A percentile compares a stretch with the other conserved stretches of the same genome.
Evolutionary conservation across 2,797 vertebrate genomes (phyloP).

Genomic region (Channallabes apus): DNA sequence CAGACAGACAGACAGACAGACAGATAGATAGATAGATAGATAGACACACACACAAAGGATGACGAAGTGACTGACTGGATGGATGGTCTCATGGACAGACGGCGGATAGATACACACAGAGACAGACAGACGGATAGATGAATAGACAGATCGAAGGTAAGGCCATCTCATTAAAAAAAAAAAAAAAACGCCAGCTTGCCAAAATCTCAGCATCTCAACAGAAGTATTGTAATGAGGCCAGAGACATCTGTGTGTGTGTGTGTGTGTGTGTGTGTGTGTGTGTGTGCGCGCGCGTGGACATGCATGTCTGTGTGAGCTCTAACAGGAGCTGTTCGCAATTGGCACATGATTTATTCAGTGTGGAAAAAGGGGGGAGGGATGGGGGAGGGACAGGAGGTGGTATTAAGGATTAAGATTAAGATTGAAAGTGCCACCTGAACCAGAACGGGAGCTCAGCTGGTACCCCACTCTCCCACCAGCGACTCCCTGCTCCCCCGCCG

Average conservation of each 20-base stretch:
- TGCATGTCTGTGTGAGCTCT: slow-evolving; percentile 26
- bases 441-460: slow-evolving; percentile 67
- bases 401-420: slow-evolving; percentile 72
- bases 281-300: slow-evolving; percentile 9
- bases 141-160: slow-evolving; percentile 65
- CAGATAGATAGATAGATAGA: neutral
- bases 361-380: slow-evolving; percentile 21
- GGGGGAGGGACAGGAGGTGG: slow-evolving; percentile 33
- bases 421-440: slow-evolving; percentile 84
- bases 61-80: neutral
- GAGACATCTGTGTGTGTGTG: slow-evolving; percentile 17
- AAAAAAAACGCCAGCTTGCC: slow-evolving; percentile 77
- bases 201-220: slow-evolving; percentile 46
- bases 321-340: slow-evolving; percentile 64
- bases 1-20: neutral
- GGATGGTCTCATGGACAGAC: slow-evolving; percentile 42
- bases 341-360: slow-evolving; percentile 81
- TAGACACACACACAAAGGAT: neutral
- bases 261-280: slow-evolving; percentile 7
- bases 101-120: slow-evolving; percentile 28
- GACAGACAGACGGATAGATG: slow-evolving; percentile 23
- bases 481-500: slow-evolving; percentile 55
- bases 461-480: slow-evolving; percentile 58
- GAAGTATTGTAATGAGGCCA: slow-evolving; percentile 53
- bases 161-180: slow-evolving; percentile 75